Base-by-base conservation (phyloP, 2,888 invertebrate genomes). In the Ophion ventricosus region DNA sequence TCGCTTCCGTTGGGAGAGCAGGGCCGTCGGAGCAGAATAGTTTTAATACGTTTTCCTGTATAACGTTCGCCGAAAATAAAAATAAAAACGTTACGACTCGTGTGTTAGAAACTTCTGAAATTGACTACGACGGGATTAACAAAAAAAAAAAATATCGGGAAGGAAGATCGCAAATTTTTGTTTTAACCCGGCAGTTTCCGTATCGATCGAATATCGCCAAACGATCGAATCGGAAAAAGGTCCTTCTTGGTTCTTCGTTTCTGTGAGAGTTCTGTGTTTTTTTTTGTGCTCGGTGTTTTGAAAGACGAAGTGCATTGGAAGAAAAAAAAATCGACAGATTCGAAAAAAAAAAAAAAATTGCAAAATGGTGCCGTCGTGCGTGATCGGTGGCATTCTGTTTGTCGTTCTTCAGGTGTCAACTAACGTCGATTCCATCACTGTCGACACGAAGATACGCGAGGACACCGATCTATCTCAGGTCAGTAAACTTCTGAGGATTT, bases 391-490 rank as follows among this genome's bases (percentile, higher is more conserved):
- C 57, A 64, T 83, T 63, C 56, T 84, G 54, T 57, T 86, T 54
- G n/a, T 72, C 77, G 83, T 77, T 78, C 82, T 85, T 49, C 75
- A 88, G 57, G 63, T 83, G 66, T 56, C 80, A 64, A 49, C 83
- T 86, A 78, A 82, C 82, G 87, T 77, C 59, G 83, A 74, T 5
- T 85, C 85, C 63, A 83, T 85, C 57, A 89, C 91, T 61, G 91
- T 93, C 57, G 90, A 91, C 82, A 88, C 89, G n/a, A 92, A 89
- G 88, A 93, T 93, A 26, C 90, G 92, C 66, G 91, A 91, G 63
- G 93, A 93, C 78, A 69, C 90, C 83, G 90, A 93, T 78, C 88
- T 93, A 82, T 93, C 93, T 79, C 88, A 91, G 91, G 91, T 91
- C 64, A 85, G 87, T 26, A 17, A 64, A 64, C 7, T 20, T 35